phyloP scores from a whole-genome alignment of 2,888 invertebrate species.

The Trachelus troglodyta region DNA sequence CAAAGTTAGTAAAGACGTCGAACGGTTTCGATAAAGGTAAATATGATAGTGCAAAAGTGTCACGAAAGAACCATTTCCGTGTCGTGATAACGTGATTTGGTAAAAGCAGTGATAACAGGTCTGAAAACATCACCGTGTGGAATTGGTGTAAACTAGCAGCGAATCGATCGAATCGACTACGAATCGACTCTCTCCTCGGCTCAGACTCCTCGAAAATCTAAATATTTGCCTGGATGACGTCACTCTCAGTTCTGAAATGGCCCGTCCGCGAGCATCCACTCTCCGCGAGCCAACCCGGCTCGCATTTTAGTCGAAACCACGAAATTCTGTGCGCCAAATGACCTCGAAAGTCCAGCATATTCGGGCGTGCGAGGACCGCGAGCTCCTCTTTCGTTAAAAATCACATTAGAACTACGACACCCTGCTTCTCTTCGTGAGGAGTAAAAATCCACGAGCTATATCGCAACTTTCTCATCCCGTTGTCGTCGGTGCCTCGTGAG shows the following conservation, averaged over 20 bases:
- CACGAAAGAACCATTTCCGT: not conserved
- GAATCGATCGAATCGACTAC: conserved; percentile 33
- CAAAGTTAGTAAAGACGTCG: conserved; percentile 20
- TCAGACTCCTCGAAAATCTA: conserved; percentile 21
- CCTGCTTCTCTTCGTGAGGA: conserved; percentile 11
- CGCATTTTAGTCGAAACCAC: conserved; percentile 1
- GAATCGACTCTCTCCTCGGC: conserved; percentile 19
- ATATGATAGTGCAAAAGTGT: conserved; percentile 19
- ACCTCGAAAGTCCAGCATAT: conserved; percentile 26
- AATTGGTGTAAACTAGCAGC: conserved; percentile 16
- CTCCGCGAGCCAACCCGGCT: conserved; percentile 15
- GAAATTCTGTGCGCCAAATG: conserved; percentile 12
- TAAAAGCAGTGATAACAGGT: not conserved
- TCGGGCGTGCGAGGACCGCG: conserved; percentile 10
- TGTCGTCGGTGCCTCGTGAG: conserved; percentile 14
- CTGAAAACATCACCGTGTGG: conserved; percentile 6
- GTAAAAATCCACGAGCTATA: not conserved
- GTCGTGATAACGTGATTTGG: conserved; percentile 16
- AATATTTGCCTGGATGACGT: conserved; percentile 23
- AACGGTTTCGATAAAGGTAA: conserved; percentile 29
- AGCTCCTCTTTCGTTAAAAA: conserved; percentile 7
- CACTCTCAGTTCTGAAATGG: conserved; percentile 22
- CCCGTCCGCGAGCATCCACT: conserved; percentile 14
- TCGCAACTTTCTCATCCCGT: not conserved
- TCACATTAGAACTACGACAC: conserved; percentile 21